Conservation (phyloP, 2,888 invertebrate species). For the Lithophane semibrunnea region DNA sequence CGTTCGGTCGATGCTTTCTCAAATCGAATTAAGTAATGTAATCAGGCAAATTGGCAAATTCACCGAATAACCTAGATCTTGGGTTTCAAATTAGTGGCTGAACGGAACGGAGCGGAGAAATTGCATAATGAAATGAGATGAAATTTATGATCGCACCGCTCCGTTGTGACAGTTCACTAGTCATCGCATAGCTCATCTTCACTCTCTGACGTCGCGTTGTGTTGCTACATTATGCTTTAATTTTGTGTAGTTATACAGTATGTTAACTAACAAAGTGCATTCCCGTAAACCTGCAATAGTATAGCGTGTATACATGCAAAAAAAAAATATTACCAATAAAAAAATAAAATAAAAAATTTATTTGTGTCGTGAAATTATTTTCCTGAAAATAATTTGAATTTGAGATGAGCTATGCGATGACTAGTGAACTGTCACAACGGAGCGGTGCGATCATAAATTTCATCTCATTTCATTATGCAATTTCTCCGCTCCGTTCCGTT, state of each 20-base stretch:
- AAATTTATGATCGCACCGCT: slow-evolving; percentile 5
- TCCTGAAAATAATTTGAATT: too few relatives aligned
- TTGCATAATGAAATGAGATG: not conserved
- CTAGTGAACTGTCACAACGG: too few relatives aligned
- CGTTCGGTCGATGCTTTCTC: slow-evolving; percentile 4
- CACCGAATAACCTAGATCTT: slow-evolving; percentile 18
- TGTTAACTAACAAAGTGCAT: too few relatives aligned
- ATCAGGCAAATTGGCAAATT: slow-evolving; percentile 43
- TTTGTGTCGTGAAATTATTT: too few relatives aligned
- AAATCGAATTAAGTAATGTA: slow-evolving; percentile 33
- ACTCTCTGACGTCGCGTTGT: not conserved
- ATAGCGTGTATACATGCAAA: too few relatives aligned
- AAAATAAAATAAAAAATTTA: too few relatives aligned
- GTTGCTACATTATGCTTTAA: not conserved
- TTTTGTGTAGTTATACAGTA: not conserved
- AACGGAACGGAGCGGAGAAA: not conserved
- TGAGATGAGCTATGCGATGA: too few relatives aligned
- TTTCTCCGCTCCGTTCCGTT: too few relatives aligned
- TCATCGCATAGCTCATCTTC: not conserved
- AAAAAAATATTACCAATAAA: too few relatives aligned
- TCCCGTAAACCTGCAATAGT: too few relatives aligned
- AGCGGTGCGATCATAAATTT: too few relatives aligned
- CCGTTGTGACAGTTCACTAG: slow-evolving; percentile 14
- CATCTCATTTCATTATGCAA: too few relatives aligned
- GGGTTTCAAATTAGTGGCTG: slow-evolving; percentile 20